Base-by-base conservation (phyloP, 2,797 vertebrate genomes). In the Zalophus californianus region DNA sequence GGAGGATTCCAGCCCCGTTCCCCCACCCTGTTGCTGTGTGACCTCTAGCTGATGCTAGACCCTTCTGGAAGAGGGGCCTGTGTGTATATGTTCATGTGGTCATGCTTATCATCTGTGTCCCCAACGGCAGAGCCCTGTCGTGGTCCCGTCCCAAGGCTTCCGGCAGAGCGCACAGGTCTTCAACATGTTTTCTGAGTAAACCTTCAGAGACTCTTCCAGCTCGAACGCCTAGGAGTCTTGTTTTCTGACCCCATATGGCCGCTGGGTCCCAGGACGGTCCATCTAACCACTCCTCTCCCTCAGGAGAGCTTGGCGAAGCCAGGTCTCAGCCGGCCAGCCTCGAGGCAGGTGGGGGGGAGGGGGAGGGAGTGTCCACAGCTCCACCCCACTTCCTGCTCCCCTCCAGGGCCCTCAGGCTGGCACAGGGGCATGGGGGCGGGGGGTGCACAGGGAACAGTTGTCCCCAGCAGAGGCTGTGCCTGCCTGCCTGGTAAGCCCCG, bases 11-110 rank as follows among this genome's bases (percentile, higher is more conserved):
- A 78, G 80, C n/a, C 18, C 2, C 0, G 56, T 41, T 87, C 77
- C 4, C 16, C 14, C 5, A 50, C 29, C 29, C n/a, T 10, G n/a
- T 54, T 5, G 25, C 70, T 21, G 10, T 77, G 25, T 64, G 54
- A 78, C 56, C 50, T 23, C 1, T 44, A 90, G 72, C 5, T 75
- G 0, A 87, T 0, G 23, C 62, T 7, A 44, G 79, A 44, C 32
- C 48, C 78, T 70, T 64, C 70, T 60, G 70, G 48, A 72, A 93
- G 56, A 41, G 0, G 15, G 66, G 27, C 27, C 32, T 0, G 2
- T 7, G 8, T 0, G 0, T 1, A 0, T 0, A 3, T 4, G 2
- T 14, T 7, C 1, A 2, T 13, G 3, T 1, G 15, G 27, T 3
- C 21, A 1, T 9, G 48, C 27, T 5, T 8, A 2, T 4, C 5